Evolutionary conservation across 2,797 vertebrate species (phyloP).

Genomic region (Hipposideros larvatus): DNA sequence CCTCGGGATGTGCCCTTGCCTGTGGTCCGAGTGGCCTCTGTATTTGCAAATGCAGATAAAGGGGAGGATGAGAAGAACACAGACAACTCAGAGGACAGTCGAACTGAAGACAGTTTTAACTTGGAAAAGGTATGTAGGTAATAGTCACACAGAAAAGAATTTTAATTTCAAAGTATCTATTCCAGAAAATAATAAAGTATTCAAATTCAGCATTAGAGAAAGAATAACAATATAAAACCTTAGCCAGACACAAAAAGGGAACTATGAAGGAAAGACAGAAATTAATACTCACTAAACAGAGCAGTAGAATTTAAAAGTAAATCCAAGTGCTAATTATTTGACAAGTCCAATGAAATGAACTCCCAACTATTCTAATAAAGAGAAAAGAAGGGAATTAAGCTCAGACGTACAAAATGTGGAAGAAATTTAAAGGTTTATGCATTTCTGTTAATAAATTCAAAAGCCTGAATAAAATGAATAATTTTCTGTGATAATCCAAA

Average conservation of each 20-base stretch:
- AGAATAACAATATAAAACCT: conserved; percentile 26
- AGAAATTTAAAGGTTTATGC: background rate
- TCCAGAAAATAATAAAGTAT: conserved; percentile 40
- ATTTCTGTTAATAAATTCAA: conserved; percentile 54
- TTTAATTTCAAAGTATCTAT: conserved; percentile 49
- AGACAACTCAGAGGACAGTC: conserved; percentile 93
- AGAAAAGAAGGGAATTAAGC: background rate
- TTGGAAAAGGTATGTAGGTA: conserved; percentile 94
- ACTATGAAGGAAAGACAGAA: conserved; percentile 37
- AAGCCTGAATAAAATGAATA: background rate
- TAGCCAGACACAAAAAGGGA: conserved; percentile 17
- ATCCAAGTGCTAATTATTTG: conserved; percentile 5
- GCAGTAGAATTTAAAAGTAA: conserved; percentile 16
- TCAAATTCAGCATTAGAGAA: conserved; percentile 40
- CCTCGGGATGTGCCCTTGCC: conserved; percentile 95
- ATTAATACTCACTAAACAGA: background rate
- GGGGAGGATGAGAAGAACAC: conserved; percentile 93
- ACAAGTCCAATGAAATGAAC: background rate
- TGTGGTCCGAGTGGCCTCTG: conserved; percentile 97
- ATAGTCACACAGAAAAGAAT: background rate
- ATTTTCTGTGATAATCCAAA: background rate
- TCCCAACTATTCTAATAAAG: background rate
- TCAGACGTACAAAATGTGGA: background rate
- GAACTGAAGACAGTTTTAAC: conserved; percentile 89
- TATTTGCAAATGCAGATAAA: conserved; percentile 95